These are phyloP conservation scores for Leptinotarsa rubiginosa DNA, from an alignment of 2,888 invertebrate genomes.

Conservation along the genomic window DNA sequence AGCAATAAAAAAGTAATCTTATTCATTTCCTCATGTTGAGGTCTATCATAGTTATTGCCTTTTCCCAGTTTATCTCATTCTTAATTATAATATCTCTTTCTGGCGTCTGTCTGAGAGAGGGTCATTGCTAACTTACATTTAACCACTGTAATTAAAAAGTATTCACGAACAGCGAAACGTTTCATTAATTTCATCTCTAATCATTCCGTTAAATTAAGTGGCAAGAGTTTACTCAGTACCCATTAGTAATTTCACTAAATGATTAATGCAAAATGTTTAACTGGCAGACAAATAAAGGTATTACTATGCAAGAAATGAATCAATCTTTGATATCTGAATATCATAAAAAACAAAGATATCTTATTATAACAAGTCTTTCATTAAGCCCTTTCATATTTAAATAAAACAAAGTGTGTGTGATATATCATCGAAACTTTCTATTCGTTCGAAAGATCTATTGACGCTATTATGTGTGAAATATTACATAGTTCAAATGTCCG, in stretches of 20 bases:
- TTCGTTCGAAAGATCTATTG: no score
- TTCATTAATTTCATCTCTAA: constrained; percentile 1
- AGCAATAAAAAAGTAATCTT: not conserved
- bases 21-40: not conserved
- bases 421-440: no score
- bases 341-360: no score
- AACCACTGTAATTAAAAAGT: constrained; percentile 2
- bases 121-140: not conserved
- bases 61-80: not conserved
- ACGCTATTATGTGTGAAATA: no score
- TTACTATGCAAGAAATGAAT: no score
- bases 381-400: no score
- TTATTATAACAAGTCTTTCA: no score
- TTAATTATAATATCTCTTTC: not conserved
- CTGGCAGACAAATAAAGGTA: not conserved
- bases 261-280: constrained; percentile 1
- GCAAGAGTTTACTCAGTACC: not conserved
- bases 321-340: no score
- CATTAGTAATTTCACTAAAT: not conserved
- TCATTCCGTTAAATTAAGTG: constrained; percentile 2
- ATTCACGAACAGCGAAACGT: constrained; percentile 8
- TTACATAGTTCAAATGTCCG: no score
- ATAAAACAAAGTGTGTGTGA: no score
- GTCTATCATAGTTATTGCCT: not conserved
- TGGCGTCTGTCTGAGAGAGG: not conserved